Base-by-base conservation (phyloP, 2,113 vertebrate species). In the Gnathonemus longibarbis region DNA sequence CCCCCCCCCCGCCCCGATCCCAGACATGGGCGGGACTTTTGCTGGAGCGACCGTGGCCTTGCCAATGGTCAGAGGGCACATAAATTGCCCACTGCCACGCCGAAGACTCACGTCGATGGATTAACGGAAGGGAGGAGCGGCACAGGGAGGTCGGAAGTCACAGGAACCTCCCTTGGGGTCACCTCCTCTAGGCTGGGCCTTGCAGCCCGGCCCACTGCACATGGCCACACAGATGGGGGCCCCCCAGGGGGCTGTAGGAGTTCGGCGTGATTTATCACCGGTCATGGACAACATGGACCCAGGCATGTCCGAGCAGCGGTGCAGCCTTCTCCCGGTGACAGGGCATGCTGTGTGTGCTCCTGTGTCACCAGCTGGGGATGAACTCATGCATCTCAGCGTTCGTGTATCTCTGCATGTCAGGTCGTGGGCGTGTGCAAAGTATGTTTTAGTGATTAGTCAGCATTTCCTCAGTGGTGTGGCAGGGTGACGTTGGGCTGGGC, bases 211-310 rank as follows among this genome's bases (percentile, higher is more conserved):
- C 42, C 89, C 90, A 90, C 88, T 80, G 90, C 89, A 90, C 70
- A 92, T 70, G 77, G 84, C 42, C 87, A 62, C 85, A 85, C 70
- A 86, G 46, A 56, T 90, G 88, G 48, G 21, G 77, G 86, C 70
- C 88, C 84, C 53, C 70, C 48, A 58, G 74, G 87, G 88, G 86
- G 89, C 50, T 88, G 56, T 84, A 66, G 39, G 62, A 91, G 74
- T 85, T 88, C 39, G 49, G 21, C 35, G 66, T 92, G 90, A 92
- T 92, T 92, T 91, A 91, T 91, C 87, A 84, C 84, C 83, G 46
- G 83, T 90, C 89, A 58, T 88, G 46, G 91, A 53, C n/a, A 87
- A 48, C 90, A 89, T 90, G 77, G 77, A 89, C 50, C 88, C 89
- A 88, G 90, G 89, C 84, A 89, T 90, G 90, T 74, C 35, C 88